phyloP scores from a whole-genome alignment of 2,888 invertebrate species.

The Euplexia lucipara region DNA sequence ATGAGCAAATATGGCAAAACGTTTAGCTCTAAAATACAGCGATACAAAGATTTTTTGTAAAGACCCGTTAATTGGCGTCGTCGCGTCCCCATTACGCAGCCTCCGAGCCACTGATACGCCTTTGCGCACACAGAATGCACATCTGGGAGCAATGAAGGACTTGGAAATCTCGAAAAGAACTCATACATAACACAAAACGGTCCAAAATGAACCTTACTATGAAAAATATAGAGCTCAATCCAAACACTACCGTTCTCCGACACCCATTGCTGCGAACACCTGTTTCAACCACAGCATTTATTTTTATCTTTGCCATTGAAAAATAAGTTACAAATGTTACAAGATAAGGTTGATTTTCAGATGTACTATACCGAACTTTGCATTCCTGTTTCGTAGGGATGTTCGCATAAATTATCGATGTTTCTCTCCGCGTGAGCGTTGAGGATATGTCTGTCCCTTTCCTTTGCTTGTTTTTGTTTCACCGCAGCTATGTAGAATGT shows the following conservation, averaged over 20 bases:
- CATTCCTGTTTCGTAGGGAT: slow-evolving; percentile 89
- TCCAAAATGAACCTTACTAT: slow-evolving; percentile 55
- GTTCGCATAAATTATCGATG: slow-evolving; percentile 91
- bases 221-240: slow-evolving; percentile 40
- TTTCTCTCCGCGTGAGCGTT: slow-evolving; percentile 82
- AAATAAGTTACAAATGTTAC: slow-evolving; percentile 47
- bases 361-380: slow-evolving; percentile 62
- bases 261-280: slow-evolving; percentile 86
- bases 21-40: slow-evolving; percentile 58
- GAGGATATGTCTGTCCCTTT: slow-evolving; percentile 83
- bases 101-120: slow-evolving; percentile 83
- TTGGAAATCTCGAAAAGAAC: slow-evolving; percentile 65
- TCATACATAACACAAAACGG: slow-evolving; percentile 5
- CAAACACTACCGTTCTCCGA: slow-evolving; percentile 47
- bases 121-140: slow-evolving; percentile 86
- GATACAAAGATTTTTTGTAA: slow-evolving; percentile 70
- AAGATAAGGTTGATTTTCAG: slow-evolving; percentile 64
- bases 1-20: slow-evolving; percentile 51
- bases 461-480: slow-evolving; percentile 88
- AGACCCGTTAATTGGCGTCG: slow-evolving; percentile 84
- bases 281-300: slow-evolving; percentile 88
- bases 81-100: slow-evolving; percentile 82
- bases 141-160: slow-evolving; percentile 88
- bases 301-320: slow-evolving; percentile 64
- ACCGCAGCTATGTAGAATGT: slow-evolving; percentile 77